These are phyloP conservation scores for Ranitomeya imitator DNA, from an alignment of 2,113 vertebrate genomes.

Conservation along the genomic window DNA sequence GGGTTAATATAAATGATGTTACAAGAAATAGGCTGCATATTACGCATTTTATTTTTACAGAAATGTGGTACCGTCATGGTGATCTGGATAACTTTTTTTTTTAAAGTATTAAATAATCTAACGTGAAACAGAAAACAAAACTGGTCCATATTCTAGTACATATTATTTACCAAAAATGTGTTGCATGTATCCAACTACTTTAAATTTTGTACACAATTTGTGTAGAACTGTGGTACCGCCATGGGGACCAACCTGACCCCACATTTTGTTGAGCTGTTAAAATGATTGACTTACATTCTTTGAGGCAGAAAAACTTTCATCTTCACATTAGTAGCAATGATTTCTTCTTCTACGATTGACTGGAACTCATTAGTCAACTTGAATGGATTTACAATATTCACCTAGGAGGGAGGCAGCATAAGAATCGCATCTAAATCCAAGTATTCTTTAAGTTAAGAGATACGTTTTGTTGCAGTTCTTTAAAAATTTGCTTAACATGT, in stretches of 20 bases:
- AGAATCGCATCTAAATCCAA: not conserved
- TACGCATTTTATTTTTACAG: not conserved
- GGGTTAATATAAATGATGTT: no score
- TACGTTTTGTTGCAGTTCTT: not conserved
- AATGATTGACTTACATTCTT: conserved; percentile 39
- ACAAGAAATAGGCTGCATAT: no score
- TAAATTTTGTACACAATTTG: not conserved
- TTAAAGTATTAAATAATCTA: not conserved
- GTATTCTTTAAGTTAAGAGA: not conserved
- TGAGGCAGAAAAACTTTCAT: conserved; percentile 44
- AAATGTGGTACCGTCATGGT: not conserved
- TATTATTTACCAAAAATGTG: not conserved
- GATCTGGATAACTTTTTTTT: not conserved
- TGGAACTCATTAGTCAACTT: conserved; percentile 74
- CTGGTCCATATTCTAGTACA: not conserved
- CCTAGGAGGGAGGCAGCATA: conserved; percentile 61
- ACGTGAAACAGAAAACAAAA: not conserved
- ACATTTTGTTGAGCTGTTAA: not conserved
- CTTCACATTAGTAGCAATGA: conserved; percentile 72
- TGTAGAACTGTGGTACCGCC: not conserved
- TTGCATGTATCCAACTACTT: not conserved
- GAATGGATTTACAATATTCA: conserved; percentile 74
- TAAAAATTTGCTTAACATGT: not conserved
- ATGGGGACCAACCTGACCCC: not conserved
- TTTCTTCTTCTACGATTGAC: conserved; percentile 69